Percentiles rank a stretch among this genome's conserved stretches.
Evolutionary conservation across 2,888 invertebrate species (phyloP).

Genomic region (Aleiodes testaceus): DNA sequence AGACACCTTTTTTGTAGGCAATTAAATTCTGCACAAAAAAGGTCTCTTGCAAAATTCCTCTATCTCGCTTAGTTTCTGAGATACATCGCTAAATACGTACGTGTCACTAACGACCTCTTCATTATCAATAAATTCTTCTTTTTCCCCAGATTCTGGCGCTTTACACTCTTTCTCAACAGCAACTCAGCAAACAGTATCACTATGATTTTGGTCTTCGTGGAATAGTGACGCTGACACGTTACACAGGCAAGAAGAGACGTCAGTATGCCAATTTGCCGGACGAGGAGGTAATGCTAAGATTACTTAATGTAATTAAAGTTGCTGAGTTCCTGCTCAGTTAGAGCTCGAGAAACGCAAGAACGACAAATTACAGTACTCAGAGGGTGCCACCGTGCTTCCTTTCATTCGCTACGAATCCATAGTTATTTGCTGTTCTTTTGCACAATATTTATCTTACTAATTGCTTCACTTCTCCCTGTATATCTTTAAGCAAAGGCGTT

Average conservation of each 20-base stretch:
- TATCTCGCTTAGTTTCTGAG: too few species aligned
- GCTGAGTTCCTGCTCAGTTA: slow-evolving; percentile 3
- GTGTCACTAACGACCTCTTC: too few species aligned
- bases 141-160: slow-evolving; percentile 81
- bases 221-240: slow-evolving; percentile 88
- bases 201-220: slow-evolving; percentile 93
- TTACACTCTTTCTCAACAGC: slow-evolving; percentile 88
- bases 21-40: too few species aligned
- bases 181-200: slow-evolving; percentile 91
- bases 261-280: slow-evolving; percentile 81
- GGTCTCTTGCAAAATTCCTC: too few species aligned
- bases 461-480: too few species aligned
- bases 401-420: too few species aligned
- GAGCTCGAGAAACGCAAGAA: background rate
- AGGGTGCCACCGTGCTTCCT: background rate
- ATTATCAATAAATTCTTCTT: slow-evolving; percentile 27
- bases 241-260: slow-evolving; percentile 88
- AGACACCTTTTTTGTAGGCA: too few species aligned
- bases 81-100: too few species aligned
- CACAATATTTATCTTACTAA: too few species aligned
- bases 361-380: background rate
- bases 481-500: background rate
- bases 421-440: too few species aligned
- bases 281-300: slow-evolving; percentile 78
- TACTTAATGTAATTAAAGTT: slow-evolving; percentile 61